These are phyloP conservation scores for Amyelois transitella DNA, from an alignment of 1,140 invertebrate genomes.

Conservation along the genomic window DNA sequence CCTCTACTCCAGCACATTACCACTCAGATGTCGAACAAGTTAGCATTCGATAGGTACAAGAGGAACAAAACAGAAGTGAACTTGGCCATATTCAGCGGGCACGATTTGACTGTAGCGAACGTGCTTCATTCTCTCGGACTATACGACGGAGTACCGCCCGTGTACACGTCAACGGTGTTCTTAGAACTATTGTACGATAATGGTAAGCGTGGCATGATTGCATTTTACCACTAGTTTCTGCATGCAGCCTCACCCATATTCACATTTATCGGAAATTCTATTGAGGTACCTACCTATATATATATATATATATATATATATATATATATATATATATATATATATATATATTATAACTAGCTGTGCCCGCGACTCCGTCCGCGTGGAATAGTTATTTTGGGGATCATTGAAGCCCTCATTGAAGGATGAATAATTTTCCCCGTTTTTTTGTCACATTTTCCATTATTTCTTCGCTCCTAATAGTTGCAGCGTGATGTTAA, in stretches of 20 bases:
- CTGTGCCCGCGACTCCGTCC: too few species aligned
- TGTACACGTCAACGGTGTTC: conserved; percentile 82
- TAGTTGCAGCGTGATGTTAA: too few species aligned
- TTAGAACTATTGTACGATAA: conserved; percentile 79
- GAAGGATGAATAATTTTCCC: too few species aligned
- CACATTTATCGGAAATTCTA: too few species aligned
- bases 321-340: too few species aligned
- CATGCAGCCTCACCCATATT: background rate
- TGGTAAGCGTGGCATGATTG: background rate
- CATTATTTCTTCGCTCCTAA: too few species aligned
- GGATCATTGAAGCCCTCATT: too few species aligned
- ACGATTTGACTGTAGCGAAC: conserved; percentile 88
- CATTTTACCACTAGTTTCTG: background rate
- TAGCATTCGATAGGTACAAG: conserved; percentile 38
- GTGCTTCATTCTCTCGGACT: conserved; percentile 83
- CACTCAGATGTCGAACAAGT: conserved; percentile 74
- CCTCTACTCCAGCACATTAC: conserved; percentile 80
- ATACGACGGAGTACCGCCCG: conserved; percentile 83
- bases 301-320: too few species aligned
- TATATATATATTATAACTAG: too few species aligned
- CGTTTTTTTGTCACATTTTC: too few species aligned
- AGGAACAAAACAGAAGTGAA: conserved; percentile 67
- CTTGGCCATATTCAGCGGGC: conserved; percentile 84
- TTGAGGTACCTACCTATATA: too few species aligned
- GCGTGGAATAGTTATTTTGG: too few species aligned